These are phyloP conservation scores for Xiphophorus couchianus DNA, from an alignment of 2,113 vertebrate species.

Conservation along the genomic window DNA sequence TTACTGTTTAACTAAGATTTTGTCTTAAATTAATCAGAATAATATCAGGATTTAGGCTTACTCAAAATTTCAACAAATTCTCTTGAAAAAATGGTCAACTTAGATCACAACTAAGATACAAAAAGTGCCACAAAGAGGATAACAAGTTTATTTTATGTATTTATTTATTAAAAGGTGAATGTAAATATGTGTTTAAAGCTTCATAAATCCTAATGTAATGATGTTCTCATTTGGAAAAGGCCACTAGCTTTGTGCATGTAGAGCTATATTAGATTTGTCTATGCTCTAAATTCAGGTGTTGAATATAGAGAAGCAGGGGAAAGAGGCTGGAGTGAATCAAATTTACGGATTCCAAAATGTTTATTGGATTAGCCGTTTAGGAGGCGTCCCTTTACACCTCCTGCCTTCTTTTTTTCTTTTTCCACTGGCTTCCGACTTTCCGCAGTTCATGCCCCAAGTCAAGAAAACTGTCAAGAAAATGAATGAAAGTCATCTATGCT, in stretches of 20 bases:
- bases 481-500: conserved; percentile 47
- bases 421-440: conserved; percentile 1
- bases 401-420: not conserved
- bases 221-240: not conserved
- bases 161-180: too few relatives aligned
- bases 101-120: too few relatives aligned
- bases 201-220: not conserved
- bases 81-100: too few relatives aligned
- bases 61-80: too few relatives aligned
- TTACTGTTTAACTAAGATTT: not conserved
- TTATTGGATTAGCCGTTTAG: conserved; percentile 8
- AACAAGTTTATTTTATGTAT: too few relatives aligned
- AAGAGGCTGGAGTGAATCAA: conserved; percentile 12
- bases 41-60: too few relatives aligned
- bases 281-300: not conserved
- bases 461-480: conserved; percentile 12
- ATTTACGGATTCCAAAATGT: conserved; percentile 1
- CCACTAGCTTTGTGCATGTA: not conserved
- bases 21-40: too few relatives aligned
- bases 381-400: not conserved
- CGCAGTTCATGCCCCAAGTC: not conserved
- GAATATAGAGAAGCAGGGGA: not conserved
- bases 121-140: too few relatives aligned
- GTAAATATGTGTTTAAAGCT: not conserved
- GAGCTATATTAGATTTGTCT: not conserved